These are phyloP conservation scores for Physocephala rufipes DNA, from an alignment of 2,888 invertebrate species.

Conservation along the genomic window DNA sequence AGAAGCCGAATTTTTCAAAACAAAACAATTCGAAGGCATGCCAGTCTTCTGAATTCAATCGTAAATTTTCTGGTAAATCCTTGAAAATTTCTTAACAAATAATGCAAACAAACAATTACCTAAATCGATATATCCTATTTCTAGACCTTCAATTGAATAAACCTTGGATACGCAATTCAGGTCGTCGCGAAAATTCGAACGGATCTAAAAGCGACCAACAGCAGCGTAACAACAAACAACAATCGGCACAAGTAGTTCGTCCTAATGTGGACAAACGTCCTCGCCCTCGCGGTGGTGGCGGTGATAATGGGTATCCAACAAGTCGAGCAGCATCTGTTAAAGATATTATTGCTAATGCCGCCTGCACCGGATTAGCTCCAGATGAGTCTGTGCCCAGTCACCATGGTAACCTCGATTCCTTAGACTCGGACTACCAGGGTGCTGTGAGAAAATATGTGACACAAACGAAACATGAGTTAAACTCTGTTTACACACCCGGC, in stretches of 20 bases:
- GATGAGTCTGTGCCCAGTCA: constrained; percentile 43
- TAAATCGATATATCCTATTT: no score
- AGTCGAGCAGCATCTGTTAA: constrained; percentile 65
- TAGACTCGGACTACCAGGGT: constrained; percentile 33
- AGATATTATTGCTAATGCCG: constrained; percentile 52
- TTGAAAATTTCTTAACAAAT: not conserved
- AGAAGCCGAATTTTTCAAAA: constrained; percentile 72
- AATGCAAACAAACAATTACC: not conserved
- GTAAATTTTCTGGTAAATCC: constrained; percentile 71
- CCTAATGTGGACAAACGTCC: constrained; percentile 74
- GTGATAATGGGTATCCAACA: constrained; percentile 9
- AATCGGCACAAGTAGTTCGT: constrained; percentile 56
- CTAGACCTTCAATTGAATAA: constrained; percentile 57
- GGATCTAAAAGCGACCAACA: constrained; percentile 70
- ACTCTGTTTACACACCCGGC: constrained; percentile 84
- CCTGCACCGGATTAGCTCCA: constrained; percentile 63
- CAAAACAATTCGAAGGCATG: constrained; percentile 75
- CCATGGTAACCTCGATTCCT: constrained; percentile 57
- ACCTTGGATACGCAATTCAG: constrained; percentile 55
- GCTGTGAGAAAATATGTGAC: constrained; percentile 45
- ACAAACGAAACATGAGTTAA: constrained; percentile 70
- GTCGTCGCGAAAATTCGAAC: constrained; percentile 62
- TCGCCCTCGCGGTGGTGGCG: constrained; percentile 55
- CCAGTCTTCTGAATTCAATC: constrained; percentile 73
- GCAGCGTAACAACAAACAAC: constrained; percentile 73